Conservation (phyloP, 2,888 invertebrate genomes). For the Nomada fucata region DNA sequence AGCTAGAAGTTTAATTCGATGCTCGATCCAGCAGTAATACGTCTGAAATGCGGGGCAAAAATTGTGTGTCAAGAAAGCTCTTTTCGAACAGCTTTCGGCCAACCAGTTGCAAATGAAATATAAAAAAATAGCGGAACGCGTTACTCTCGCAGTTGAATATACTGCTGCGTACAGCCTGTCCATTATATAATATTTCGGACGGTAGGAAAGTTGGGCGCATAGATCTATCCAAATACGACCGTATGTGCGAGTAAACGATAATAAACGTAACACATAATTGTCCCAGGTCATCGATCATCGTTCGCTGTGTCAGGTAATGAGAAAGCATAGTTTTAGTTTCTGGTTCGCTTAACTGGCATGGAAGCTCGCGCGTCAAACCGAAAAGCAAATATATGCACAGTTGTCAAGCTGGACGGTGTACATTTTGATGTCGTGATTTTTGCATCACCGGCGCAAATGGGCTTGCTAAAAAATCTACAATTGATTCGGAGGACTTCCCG, state of each 20-base stretch:
- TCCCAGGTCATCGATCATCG: conserved; percentile 52
- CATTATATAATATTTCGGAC: neutral
- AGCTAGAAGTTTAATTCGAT: conserved; percentile 30
- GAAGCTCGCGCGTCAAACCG: conserved; percentile 6
- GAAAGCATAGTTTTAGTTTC: conserved; percentile 55
- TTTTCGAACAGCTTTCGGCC: too few species aligned
- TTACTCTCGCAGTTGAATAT: too few species aligned
- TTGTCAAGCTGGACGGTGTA: conserved; percentile 19
- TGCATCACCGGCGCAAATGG: conserved; percentile 24
- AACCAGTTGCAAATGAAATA: too few species aligned
- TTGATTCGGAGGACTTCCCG: too few species aligned
- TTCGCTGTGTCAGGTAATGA: conserved; percentile 49
- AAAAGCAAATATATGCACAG: conserved; percentile 45
- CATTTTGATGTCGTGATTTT: conserved; percentile 25
- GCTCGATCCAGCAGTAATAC: too few species aligned
- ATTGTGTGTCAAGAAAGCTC: too few species aligned
- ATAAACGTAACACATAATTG: conserved; percentile 33
- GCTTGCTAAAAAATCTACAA: neutral
- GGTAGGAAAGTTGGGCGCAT: neutral
- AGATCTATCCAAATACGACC: neutral
- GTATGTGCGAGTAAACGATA: conserved; percentile 5
- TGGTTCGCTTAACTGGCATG: conserved; percentile 56
- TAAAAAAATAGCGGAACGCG: too few species aligned
- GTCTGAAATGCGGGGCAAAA: too few species aligned
- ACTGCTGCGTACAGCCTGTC: neutral